A percentile compares a stretch with the other conserved stretches of the same genome.
Conservation (phyloP, 2,113 vertebrate species). For the Cavia aperea region DNA sequence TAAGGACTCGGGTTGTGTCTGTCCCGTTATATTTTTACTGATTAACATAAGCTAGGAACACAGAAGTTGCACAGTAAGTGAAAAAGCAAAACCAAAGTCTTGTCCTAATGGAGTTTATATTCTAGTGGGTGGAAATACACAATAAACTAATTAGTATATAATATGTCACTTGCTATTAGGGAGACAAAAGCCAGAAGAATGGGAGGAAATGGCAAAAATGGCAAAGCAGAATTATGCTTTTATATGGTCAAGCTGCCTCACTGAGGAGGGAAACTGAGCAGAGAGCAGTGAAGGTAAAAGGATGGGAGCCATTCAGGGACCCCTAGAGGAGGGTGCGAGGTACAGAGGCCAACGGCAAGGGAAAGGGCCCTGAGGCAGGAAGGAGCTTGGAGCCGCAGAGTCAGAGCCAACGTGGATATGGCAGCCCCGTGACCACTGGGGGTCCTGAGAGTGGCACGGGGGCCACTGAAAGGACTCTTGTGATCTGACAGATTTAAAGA, state of each 20-base stretch:
- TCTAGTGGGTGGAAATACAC: background rate
- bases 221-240: background rate
- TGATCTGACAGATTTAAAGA: background rate
- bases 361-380: background rate
- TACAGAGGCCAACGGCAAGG: fast-evolving
- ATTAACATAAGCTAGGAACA: background rate
- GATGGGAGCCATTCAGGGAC: background rate
- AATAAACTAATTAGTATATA: background rate
- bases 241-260: background rate
- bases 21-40: background rate
- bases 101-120: background rate
- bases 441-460: background rate
- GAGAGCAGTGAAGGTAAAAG: background rate
- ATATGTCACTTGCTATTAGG: background rate
- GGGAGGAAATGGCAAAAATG: background rate
- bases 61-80: background rate
- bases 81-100: background rate
- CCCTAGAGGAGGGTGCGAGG: too few species aligned
- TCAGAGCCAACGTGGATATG: background rate
- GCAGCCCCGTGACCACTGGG: background rate
- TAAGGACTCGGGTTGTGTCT: too few species aligned
- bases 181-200: background rate
- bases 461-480: background rate
- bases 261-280: background rate
- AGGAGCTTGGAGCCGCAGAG: background rate